phyloP scores from a whole-genome alignment of 2,888 invertebrate species.

The Rhogogaster chlorosoma region DNA sequence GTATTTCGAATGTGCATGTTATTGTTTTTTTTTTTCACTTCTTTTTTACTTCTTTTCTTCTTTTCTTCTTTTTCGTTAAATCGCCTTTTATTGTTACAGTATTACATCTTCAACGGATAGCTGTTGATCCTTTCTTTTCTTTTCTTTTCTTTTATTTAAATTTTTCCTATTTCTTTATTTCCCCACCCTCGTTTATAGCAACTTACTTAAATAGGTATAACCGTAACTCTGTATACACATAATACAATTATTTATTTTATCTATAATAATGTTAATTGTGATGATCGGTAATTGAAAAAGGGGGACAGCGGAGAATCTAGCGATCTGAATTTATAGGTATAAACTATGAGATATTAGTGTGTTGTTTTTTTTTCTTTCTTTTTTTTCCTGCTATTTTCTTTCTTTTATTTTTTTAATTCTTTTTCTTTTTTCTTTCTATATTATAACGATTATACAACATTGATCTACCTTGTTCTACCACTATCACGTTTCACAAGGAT shows the following conservation, averaged over 20 bases:
- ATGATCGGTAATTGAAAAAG: constrained; percentile 26
- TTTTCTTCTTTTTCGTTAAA: constrained; percentile 19
- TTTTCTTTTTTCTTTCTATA: constrained; percentile 19
- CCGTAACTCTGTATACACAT: not conserved
- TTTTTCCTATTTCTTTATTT: not conserved
- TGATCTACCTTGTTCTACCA: constrained; percentile 60
- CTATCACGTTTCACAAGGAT: constrained; percentile 59
- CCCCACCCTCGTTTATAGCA: not conserved
- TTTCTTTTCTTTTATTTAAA: not conserved
- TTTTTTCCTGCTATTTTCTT: not conserved
- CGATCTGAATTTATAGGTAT: constrained; percentile 45
- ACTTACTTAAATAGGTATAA: not conserved
- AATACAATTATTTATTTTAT: not conserved
- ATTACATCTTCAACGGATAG: not conserved
- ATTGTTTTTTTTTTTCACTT: not conserved
- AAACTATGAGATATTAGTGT: constrained; percentile 42
- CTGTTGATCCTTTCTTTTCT: not conserved
- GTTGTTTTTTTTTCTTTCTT: not conserved
- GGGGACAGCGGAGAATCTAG: constrained; percentile 49
- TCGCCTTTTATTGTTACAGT: not conserved
- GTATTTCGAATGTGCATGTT: not conserved
- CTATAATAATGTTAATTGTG: constrained; percentile 24
- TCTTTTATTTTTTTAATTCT: not conserved
- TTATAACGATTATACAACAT: constrained; percentile 63
- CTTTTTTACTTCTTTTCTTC: constrained; percentile 26